Base-by-base conservation (phyloP, 2,797 vertebrate species). In the Toxotes lorentzi region DNA sequence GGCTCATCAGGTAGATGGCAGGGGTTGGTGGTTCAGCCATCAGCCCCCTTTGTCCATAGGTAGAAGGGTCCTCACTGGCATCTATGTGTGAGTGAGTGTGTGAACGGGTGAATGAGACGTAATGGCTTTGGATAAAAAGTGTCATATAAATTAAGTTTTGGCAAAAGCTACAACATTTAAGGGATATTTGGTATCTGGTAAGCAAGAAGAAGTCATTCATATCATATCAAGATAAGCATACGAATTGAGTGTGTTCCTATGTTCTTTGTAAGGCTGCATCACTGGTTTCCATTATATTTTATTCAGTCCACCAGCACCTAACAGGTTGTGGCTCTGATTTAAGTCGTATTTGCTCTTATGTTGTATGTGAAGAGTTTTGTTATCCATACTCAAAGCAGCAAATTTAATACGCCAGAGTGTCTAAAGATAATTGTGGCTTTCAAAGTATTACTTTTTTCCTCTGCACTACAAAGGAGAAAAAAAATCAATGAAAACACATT, bases 211-310 rank as follows among this genome's bases (percentile, higher is more conserved):
- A 65, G 7, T 58, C 8, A 70, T 56, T 14, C n/a, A n/a, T n/a
- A n/a, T n/a, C n/a, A n/a, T n/a, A n/a, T 41, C 12, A 14, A 24
- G 48, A 17, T 48, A 24, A 35, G 38, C 24, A 32, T 17, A 27
- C 4, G 40, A 13, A 41, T 16, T 2, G 16, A 13, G 5, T 7
- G 11, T 64, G 24, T 32, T 70, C 57, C 72, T 24, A 77, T 30
- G 30, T 65, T 82, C 35, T 62, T 38, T 59, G 34, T 5, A 41
- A 59, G 11, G 51, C 43, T 69, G 67, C 60, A 70, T 23, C 70
- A 60, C 1, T 58, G 59, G 70, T 50, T 24, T 30, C 4, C 3
- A 30, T 30, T 2, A 30, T 48, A 23, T 64, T 70, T 71, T 21
- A 58, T 61, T 32, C 5, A 32, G 24, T 77, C 57, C 56, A 58